These are phyloP conservation scores for Zoroaster sp. DNA, from an alignment of 53 echinoderm and acorn worm species.

Conservation along the genomic window DNA sequence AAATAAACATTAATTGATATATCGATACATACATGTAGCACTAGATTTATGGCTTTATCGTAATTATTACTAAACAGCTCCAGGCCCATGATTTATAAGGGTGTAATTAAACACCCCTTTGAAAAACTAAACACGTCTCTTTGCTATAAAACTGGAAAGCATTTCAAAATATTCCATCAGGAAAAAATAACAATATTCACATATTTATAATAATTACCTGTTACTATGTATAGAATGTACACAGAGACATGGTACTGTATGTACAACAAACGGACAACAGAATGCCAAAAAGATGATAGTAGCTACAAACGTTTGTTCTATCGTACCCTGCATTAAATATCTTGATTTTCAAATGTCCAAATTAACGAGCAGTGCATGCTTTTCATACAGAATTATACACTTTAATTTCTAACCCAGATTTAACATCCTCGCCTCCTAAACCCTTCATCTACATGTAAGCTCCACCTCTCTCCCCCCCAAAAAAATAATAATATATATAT, in stretches of 20 bases:
- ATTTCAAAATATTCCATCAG: conserved; percentile 51
- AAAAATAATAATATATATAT: no score
- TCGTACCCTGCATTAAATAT: conserved; percentile 10
- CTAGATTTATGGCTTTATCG: neutral
- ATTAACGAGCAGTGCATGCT: neutral
- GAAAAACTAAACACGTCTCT: neutral
- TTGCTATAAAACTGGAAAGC: conserved; percentile 37
- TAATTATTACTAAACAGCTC: neutral
- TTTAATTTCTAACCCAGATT: neutral
- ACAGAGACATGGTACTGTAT: conserved; percentile 21
- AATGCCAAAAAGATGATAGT: neutral
- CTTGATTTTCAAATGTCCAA: neutral
- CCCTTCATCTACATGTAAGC: no score
- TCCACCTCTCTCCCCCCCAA: no score
- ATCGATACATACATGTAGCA: neutral
- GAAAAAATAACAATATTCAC: conserved; percentile 56
- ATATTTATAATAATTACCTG: conserved; percentile 51
- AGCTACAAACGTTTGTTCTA: neutral
- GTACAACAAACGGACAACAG: neutral
- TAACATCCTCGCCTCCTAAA: no score
- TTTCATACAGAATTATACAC: neutral
- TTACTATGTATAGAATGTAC: conserved; percentile 45
- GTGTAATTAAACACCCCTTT: neutral
- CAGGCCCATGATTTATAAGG: conserved; percentile 15
- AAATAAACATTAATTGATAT: neutral